Base-by-base conservation (phyloP, 2,113 vertebrate genomes). In the Rissa tridactyla region DNA sequence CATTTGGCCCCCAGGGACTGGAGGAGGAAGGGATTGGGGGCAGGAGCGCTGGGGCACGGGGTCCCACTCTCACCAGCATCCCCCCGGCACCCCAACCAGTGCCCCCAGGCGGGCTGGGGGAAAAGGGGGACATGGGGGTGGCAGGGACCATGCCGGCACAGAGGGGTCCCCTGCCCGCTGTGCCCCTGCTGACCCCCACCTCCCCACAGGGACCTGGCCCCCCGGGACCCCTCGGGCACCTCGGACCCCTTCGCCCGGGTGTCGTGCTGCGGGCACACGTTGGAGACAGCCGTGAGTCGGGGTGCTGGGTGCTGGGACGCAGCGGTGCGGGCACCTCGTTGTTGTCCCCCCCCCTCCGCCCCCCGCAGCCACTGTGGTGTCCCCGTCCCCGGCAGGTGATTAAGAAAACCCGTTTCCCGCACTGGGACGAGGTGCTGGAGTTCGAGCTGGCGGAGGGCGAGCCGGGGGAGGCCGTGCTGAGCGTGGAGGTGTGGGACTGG, bases 401-500 rank as follows among this genome's bases (percentile, higher is more conserved):
- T 87, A 99, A 99, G 98, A 99, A 99, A 96, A 99, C 99, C 0
- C 99, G 99, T 19, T 99, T 99, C 91, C 99, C 99, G 6, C 98
- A 98, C 97, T 99, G 99, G 99, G 98, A 98, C 27, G 99, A 99
- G 92, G 98, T 98, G 34, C 96, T 99, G 95, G 98, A 99, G 94
- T 95, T 99, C 86, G 97, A 98, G 61, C 82, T 99, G 81, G 94
- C 97, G n/a, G 96, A 97, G 16, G 84, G 78, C 11, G 97, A 98
- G 10, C n/a, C 12, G 18, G 97, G 98, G 9, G 71, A 72, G 27
- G 95, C 66, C 15, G 55, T 79, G 22, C 36, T 97, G 89, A 97
- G 97, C 11, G 97, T 99, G 95, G 99, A 99, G 87, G 98, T 99
- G 64, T 99, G 99, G 99, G 99, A 99, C 96, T 99, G 99, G 99